Evolutionary conservation across 2,113 vertebrate species (phyloP).

Genomic region (Raja brachyura): DNA sequence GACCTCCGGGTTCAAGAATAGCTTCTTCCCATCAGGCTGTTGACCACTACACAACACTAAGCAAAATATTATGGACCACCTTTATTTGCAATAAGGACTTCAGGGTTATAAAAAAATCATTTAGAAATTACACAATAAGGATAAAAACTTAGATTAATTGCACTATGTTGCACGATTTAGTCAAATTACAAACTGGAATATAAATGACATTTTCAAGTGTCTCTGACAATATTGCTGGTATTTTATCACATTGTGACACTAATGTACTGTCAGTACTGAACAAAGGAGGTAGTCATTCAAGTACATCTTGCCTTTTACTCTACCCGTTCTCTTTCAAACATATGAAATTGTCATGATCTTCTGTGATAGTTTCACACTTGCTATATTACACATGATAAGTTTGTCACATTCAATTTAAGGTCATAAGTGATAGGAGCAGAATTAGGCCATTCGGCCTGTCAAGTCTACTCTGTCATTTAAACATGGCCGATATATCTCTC

Average conservation of each 20-base stretch:
- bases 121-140: neutral
- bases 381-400: no score
- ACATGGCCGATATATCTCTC: no score
- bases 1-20: no score
- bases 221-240: neutral
- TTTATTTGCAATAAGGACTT: no score
- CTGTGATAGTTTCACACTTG: neutral
- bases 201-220: neutral
- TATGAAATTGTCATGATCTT: neutral
- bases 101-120: no score
- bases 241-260: neutral
- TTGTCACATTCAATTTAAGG: neutral
- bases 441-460: no score
- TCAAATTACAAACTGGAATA: neutral
- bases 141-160: neutral
- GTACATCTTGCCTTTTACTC: neutral
- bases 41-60: no score
- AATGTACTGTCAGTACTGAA: neutral
- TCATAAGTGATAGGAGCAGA: no score
- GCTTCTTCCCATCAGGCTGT: no score
- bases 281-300: neutral
- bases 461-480: no score
- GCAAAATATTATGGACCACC: no score
- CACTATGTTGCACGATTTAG: neutral
- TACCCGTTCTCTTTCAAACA: neutral